phyloP scores from a whole-genome alignment of 64 coral and sea anemone species.

The Catalaphyllia jardinei region DNA sequence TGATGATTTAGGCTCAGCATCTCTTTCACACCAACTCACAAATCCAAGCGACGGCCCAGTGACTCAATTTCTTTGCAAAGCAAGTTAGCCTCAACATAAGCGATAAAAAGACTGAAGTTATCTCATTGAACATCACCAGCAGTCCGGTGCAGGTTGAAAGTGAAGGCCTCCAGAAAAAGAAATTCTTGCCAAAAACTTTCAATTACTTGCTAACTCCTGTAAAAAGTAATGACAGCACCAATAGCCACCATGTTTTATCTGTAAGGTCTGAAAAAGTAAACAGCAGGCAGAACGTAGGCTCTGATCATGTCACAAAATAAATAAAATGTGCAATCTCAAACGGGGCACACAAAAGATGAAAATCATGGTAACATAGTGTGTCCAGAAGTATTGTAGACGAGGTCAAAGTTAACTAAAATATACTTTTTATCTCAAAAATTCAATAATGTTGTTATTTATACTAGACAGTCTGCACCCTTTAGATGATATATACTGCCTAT shows the following conservation, averaged over 20 bases:
- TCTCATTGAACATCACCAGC: too few relatives aligned
- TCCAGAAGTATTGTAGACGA: constrained; percentile 22
- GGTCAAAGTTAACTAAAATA: constrained; percentile 43
- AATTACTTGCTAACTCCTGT: constrained; percentile 4
- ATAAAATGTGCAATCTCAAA: not conserved
- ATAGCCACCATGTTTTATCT: not conserved
- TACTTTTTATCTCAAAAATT: too few relatives aligned
- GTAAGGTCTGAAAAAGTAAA: not conserved
- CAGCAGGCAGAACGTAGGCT: not conserved
- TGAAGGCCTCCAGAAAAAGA: not conserved
- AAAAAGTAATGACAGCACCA: constrained; percentile 2
- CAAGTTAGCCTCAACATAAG: too few relatives aligned
- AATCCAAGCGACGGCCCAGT: too few relatives aligned
- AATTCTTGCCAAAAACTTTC: not conserved
- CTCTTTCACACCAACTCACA: too few relatives aligned
- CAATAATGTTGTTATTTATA: constrained; percentile 46
- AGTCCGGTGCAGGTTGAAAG: too few relatives aligned
- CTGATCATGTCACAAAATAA: not conserved
- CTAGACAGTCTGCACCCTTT: constrained; percentile 19
- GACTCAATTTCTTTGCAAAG: too few relatives aligned
- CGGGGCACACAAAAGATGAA: not conserved
- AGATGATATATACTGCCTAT: too few relatives aligned
- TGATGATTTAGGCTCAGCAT: too few relatives aligned
- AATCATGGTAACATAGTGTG: too few relatives aligned
- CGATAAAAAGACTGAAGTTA: too few relatives aligned